These are phyloP conservation scores for Drosophila nr. perissopoda DNA, from an alignment of 2,888 invertebrate species.

Conservation along the genomic window DNA sequence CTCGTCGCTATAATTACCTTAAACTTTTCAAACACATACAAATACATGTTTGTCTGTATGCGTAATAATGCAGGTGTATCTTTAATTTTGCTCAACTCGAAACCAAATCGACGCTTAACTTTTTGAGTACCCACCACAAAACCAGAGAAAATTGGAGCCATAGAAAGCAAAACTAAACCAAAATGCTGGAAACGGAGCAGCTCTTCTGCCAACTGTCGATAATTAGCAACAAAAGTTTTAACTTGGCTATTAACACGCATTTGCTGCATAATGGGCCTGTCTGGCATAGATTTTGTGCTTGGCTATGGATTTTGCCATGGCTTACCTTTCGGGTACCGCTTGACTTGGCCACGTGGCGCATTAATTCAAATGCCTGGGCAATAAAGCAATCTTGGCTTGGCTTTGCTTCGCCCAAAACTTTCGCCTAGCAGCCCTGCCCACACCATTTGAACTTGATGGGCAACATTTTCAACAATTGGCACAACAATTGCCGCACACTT, in stretches of 20 bases:
- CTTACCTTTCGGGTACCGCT: slow-evolving; percentile 27
- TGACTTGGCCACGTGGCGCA: slow-evolving; percentile 41
- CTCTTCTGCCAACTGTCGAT: slow-evolving; percentile 67
- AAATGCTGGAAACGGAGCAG: slow-evolving; percentile 14
- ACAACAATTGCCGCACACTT: slow-evolving; percentile 67
- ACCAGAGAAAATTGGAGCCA: slow-evolving; percentile 33
- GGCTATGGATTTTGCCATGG: slow-evolving; percentile 2
- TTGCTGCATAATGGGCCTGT: slow-evolving; percentile 72
- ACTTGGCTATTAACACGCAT: slow-evolving; percentile 70
- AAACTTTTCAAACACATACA: slow-evolving; percentile 17
- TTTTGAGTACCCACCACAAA: slow-evolving; percentile 46
- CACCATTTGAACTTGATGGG: slow-evolving; percentile 52
- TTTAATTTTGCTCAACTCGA: slow-evolving; percentile 38
- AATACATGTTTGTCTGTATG: background rate
- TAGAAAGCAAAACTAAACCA: slow-evolving; percentile 28
- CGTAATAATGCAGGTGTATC: slow-evolving; percentile 2
- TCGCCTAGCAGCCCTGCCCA: slow-evolving; percentile 6
- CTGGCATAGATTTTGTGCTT: slow-evolving; percentile 58
- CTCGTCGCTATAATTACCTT: slow-evolving; percentile 45
- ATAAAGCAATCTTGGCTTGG: slow-evolving; percentile 55
- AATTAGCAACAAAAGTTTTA: slow-evolving; percentile 76
- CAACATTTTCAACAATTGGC: slow-evolving; percentile 35
- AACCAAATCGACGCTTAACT: slow-evolving; percentile 59
- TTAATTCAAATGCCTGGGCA: slow-evolving; percentile 52
- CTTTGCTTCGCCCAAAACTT: slow-evolving; percentile 32